These are phyloP conservation scores for Myotis planiceps DNA, from an alignment of 2,797 vertebrate genomes.

Conservation along the genomic window DNA sequence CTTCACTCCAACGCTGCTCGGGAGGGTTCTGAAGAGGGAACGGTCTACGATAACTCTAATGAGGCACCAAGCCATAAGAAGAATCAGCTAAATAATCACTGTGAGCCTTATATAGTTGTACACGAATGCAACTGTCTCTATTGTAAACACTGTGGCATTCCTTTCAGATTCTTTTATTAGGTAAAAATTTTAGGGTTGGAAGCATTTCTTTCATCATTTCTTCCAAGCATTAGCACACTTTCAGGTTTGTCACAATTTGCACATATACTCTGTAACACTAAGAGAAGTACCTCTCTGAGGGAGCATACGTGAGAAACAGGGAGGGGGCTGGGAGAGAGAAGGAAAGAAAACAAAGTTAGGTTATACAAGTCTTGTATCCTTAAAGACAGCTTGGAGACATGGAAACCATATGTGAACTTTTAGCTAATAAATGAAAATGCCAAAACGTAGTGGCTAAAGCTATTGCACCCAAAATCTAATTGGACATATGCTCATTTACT, in stretches of 20 bases:
- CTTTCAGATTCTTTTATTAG: slow-evolving; percentile 68
- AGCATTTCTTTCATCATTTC: slow-evolving; percentile 79
- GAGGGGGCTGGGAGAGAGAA: slow-evolving; percentile 34
- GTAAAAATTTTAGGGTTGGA: slow-evolving; percentile 72
- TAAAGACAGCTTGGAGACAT: slow-evolving; percentile 87
- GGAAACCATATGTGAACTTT: slow-evolving; percentile 90
- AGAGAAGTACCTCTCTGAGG: slow-evolving; percentile 55
- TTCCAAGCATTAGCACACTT: slow-evolving; percentile 80
- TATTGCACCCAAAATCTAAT: slow-evolving; percentile 88
- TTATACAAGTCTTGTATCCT: slow-evolving; percentile 85
- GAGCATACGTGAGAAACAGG: slow-evolving; percentile 81
- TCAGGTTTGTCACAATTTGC: slow-evolving; percentile 79
- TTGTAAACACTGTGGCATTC: slow-evolving; percentile 65
- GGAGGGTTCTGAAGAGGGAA: slow-evolving; percentile 28
- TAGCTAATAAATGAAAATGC: slow-evolving; percentile 89
- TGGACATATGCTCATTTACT: slow-evolving; percentile 89
- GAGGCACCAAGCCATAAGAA: not conserved
- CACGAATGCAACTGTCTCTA: slow-evolving; percentile 7
- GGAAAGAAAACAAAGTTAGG: slow-evolving; percentile 83
- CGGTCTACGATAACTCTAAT: not conserved
- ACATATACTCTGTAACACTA: slow-evolving; percentile 51
- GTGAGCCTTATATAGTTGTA: not conserved
- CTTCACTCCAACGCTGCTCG: not conserved
- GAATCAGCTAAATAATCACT: slow-evolving; percentile 14
- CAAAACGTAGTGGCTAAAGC: slow-evolving; percentile 86